These are phyloP conservation scores for Busseola fusca DNA, from an alignment of 2,888 invertebrate genomes.

Conservation along the genomic window DNA sequence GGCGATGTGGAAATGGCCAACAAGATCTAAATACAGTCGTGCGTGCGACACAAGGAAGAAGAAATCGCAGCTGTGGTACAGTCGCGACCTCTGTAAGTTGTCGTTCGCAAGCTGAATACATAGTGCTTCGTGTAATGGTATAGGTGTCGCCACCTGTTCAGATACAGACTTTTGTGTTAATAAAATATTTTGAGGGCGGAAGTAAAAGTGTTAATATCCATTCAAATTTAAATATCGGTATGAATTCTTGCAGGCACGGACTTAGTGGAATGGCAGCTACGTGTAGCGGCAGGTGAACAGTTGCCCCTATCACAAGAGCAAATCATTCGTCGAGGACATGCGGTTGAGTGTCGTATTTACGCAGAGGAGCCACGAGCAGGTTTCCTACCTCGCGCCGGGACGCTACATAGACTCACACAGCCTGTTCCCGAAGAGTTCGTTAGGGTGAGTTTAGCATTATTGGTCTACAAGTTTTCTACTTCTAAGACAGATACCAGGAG, in stretches of 20 bases:
- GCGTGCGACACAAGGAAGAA: too few relatives aligned
- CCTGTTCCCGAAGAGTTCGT: constrained; percentile 91
- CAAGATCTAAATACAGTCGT: too few relatives aligned
- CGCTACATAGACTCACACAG: constrained; percentile 92
- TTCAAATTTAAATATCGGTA: not conserved
- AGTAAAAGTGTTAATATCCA: too few relatives aligned
- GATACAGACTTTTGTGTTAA: not conserved
- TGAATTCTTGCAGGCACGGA: constrained; percentile 90
- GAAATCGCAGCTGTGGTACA: not conserved
- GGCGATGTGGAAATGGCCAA: too few relatives aligned
- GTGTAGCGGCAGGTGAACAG: constrained; percentile 96
- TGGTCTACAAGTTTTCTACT: not conserved
- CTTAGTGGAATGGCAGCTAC: constrained; percentile 99
- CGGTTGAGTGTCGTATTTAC: constrained; percentile 99
- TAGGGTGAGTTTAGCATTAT: constrained; percentile 81
- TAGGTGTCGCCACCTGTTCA: not conserved
- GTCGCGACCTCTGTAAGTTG: not conserved
- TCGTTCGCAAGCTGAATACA: not conserved
- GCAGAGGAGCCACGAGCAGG: constrained; percentile 95
- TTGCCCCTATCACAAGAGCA: constrained; percentile 94
- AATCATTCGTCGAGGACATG: constrained; percentile 94
- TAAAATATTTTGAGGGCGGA: not conserved
- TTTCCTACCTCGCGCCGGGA: constrained; percentile 98
- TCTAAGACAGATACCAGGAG: not conserved
- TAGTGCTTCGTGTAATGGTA: not conserved